Conservation (phyloP, 1,140 invertebrate genomes). For the Drosophila jambulina region DNA sequence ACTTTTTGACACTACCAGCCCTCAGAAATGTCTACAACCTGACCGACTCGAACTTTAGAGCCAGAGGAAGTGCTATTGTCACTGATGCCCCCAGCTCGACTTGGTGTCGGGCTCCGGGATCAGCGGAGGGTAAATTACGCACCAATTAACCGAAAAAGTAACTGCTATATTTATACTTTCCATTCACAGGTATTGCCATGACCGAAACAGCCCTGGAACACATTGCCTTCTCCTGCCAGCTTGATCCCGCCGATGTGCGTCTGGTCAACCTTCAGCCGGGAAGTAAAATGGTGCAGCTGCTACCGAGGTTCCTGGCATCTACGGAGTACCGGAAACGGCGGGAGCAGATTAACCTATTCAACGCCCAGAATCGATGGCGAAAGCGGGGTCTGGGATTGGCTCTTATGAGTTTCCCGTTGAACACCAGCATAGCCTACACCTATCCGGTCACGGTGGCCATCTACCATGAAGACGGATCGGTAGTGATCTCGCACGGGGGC, state of each 20-base stretch:
- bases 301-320: constrained; percentile 59
- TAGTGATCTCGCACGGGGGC: constrained; percentile 89
- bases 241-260: constrained; percentile 89
- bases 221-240: constrained; percentile 88
- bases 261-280: constrained; percentile 87
- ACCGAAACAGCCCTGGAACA: constrained; percentile 93
- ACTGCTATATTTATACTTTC: constrained; percentile 10
- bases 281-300: constrained; percentile 78
- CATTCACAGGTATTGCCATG: constrained; percentile 87
- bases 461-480: constrained; percentile 89
- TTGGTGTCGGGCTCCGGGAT: constrained; percentile 87
- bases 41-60: constrained; percentile 85
- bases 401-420: constrained; percentile 87
- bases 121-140: constrained; percentile 86
- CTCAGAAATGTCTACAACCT: constrained; percentile 88
- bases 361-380: constrained; percentile 88
- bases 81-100: constrained; percentile 89
- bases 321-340: constrained; percentile 86
- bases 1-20: constrained; percentile 70
- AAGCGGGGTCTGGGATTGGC: constrained; percentile 88
- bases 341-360: constrained; percentile 86
- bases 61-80: constrained; percentile 86
- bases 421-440: constrained; percentile 85
- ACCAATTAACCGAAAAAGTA: not conserved
- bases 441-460: constrained; percentile 87